A percentile compares a stretch with the other conserved stretches of the same genome.
These are phyloP conservation scores for Sebastes hubbsi DNA, from an alignment of 2,797 vertebrate genomes.

Conservation along the genomic window DNA sequence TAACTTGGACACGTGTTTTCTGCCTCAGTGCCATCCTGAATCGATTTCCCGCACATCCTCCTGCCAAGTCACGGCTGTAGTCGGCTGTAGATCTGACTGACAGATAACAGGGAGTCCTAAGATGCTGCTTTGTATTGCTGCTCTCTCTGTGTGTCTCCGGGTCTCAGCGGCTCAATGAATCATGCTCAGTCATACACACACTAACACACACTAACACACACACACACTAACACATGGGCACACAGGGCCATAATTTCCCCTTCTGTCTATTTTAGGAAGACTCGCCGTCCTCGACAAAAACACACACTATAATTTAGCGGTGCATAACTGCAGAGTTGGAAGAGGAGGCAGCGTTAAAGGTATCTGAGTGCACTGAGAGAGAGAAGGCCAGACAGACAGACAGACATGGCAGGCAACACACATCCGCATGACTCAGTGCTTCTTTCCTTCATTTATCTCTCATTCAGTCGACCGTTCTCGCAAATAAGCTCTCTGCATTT, in stretches of 20 bases:
- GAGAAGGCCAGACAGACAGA: slow-evolving; percentile 3
- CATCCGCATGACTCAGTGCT: slow-evolving; percentile 17
- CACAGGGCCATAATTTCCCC: slow-evolving; percentile 61
- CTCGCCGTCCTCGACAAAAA: slow-evolving; percentile 41
- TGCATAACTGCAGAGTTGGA: slow-evolving; percentile 50
- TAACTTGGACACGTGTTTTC: too few relatives aligned
- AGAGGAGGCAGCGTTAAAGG: slow-evolving; percentile 38
- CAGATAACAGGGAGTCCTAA: too few relatives aligned
- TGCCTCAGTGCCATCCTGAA: too few relatives aligned
- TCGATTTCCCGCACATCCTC: too few relatives aligned
- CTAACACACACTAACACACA: too few relatives aligned
- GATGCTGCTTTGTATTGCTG: too few relatives aligned
- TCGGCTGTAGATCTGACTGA: too few relatives aligned
- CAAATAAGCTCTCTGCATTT: slow-evolving; percentile 23
- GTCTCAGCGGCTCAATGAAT: too few relatives aligned
- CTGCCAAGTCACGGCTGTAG: too few relatives aligned
- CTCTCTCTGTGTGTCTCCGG: too few relatives aligned
- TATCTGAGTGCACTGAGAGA: slow-evolving; percentile 38
- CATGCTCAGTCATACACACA: too few relatives aligned
- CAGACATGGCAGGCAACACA: not conserved
- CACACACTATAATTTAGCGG: slow-evolving; percentile 69
- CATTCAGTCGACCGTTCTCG: not conserved
- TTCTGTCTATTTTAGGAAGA: slow-evolving; percentile 70
- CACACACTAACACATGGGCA: not conserved
- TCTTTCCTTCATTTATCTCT: slow-evolving; percentile 2